Conservation (phyloP, 2,888 invertebrate genomes). For the Sabellastarte sp. region DNA sequence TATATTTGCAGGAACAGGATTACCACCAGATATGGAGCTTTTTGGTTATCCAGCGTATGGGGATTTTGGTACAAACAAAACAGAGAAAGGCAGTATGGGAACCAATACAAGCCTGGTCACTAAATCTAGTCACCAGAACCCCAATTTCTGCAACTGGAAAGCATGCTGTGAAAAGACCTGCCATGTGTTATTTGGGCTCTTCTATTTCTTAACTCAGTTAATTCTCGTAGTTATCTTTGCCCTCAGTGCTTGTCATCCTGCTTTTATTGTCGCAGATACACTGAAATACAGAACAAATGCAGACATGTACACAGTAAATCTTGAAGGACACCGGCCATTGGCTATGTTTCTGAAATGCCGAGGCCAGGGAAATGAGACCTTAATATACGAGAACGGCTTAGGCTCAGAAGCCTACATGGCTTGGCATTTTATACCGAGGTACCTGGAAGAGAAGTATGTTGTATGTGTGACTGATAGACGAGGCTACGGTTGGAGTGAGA, state of each 20-base stretch:
- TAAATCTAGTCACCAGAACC: too few relatives aligned
- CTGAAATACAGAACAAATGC: not conserved
- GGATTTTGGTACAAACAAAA: too few relatives aligned
- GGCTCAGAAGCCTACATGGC: slow-evolving; percentile 10
- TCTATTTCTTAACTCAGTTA: not conserved
- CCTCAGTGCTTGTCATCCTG: slow-evolving; percentile 9
- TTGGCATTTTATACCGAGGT: slow-evolving; percentile 16
- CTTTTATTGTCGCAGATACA: not conserved
- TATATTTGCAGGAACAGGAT: too few relatives aligned
- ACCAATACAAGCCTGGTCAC: too few relatives aligned
- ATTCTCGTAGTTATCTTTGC: not conserved
- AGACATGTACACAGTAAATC: slow-evolving; percentile 4
- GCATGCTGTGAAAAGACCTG: too few relatives aligned
- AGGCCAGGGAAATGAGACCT: slow-evolving; percentile 15
- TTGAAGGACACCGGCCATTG: slow-evolving; percentile 11
- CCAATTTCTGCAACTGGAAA: too few relatives aligned
- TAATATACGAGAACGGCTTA: slow-evolving; percentile 13
- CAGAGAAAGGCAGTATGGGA: too few relatives aligned
- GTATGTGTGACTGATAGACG: slow-evolving; percentile 18
- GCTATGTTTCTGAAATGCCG: slow-evolving; percentile 13
- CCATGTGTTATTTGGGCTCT: not conserved
- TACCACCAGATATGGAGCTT: too few relatives aligned
- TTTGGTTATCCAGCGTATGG: too few relatives aligned
- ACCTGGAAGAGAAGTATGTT: slow-evolving; percentile 5
- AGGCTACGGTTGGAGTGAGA: slow-evolving; percentile 22